Evolutionary conservation across 2,797 vertebrate genomes (phyloP), one percentile per base, ranked within the genome.

Genomic region (Chrosomus eos): DNA sequence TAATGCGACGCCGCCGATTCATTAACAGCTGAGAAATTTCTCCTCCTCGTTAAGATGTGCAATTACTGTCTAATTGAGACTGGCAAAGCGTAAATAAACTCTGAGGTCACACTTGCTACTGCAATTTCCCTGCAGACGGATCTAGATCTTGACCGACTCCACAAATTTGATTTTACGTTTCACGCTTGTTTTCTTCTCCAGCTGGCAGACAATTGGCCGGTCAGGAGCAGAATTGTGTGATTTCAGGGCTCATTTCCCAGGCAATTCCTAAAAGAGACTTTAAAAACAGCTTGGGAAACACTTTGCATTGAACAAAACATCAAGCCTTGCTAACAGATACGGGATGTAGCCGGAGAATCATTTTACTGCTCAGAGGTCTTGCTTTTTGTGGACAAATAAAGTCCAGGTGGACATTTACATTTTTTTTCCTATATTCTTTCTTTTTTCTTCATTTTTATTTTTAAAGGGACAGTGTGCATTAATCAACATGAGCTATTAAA

Each of bases 61-160:
- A 92, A 93, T 95, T 94, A 93, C 91, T 62, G 86, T 80, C 91
- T 93, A 95, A 94, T 93, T 93, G 92, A 94, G 91, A 92, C 90
- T 87, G 90, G 90, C 88, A 88, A 89, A 86, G 90, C 9, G 83
- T 89, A 92, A 91, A 91, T 90, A 84, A 91, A 92, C 90, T 84
- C 80, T 43, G 31, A 74, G 81, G 83, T 88, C 85, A 80, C 70
- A 62, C 72, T 81, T 58, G 51, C 83, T 76, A 7, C 53, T 85
- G 40, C 75, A 70, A 82, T 86, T 88, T 82, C 74, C 79, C 62
- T 77, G 79, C 78, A 55, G 85, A 80, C 19, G 21, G 60, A 85
- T 80, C 26, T 68, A 72, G 48, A 66, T 85, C 88, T 86, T 77
- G 81, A 89, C 88, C 89, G 28, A 88, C 89, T 88, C 84, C 80